These are phyloP conservation scores for Anorthoa munda DNA, from an alignment of 2,888 invertebrate species.

Conservation along the genomic window DNA sequence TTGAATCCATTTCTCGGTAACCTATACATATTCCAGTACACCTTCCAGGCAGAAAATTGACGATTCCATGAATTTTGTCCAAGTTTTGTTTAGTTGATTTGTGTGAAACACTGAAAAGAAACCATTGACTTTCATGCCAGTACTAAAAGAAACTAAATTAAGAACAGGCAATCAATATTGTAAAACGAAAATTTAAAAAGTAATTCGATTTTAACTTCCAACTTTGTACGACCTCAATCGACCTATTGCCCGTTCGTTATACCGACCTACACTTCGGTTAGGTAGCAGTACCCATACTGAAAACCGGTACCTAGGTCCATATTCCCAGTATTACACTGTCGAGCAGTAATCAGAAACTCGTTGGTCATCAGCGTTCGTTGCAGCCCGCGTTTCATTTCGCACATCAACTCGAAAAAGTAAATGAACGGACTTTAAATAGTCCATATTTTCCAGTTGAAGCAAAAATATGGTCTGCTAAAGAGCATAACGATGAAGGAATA, in stretches of 20 bases:
- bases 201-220: conserved; percentile 5
- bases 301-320: not conserved
- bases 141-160: not conserved
- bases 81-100: not conserved
- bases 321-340: conserved; percentile 13
- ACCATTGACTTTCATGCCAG: too few species aligned
- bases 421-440: conserved; percentile 21
- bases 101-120: not conserved
- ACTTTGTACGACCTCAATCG: conserved; percentile 14
- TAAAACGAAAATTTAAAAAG: conserved; percentile 2
- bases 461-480: conserved; percentile 3
- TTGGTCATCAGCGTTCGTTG: conserved; percentile 36
- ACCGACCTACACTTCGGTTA: not conserved
- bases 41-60: too few species aligned
- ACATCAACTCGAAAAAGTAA: conserved; percentile 36
- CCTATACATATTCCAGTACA: too few species aligned
- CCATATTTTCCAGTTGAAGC: conserved; percentile 20
- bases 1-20: too few species aligned
- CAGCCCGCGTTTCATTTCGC: conserved; percentile 23
- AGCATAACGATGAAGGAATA: not conserved
- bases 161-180: not conserved
- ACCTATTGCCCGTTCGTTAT: conserved; percentile 1
- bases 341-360: conserved; percentile 55
- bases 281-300: not conserved
- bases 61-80: too few species aligned